Conservation (phyloP, 2,797 vertebrate genomes). For the Danio albolineatus region DNA sequence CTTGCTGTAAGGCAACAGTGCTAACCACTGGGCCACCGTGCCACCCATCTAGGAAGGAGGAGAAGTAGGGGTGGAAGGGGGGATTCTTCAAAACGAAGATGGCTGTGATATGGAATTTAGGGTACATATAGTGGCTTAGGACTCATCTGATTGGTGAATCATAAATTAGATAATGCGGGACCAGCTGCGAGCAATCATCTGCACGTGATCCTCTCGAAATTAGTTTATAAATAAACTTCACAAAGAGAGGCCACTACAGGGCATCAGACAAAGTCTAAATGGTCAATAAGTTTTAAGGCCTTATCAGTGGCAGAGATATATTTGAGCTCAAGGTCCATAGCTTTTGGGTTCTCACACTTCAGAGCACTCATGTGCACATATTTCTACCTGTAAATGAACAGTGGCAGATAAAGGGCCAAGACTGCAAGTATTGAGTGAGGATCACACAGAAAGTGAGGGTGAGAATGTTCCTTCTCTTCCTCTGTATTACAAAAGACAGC, state of each 20-base stretch:
- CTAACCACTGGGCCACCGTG: too few relatives aligned
- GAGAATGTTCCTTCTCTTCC: constrained; percentile 1
- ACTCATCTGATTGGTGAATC: too few relatives aligned
- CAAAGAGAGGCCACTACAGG: background rate
- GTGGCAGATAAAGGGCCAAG: constrained; percentile 60
- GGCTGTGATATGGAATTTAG: too few relatives aligned
- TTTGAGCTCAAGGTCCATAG: constrained; percentile 51
- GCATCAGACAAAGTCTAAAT: background rate
- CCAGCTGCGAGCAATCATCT: too few relatives aligned
- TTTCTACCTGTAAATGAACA: constrained; percentile 59
- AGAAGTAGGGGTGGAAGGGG: too few relatives aligned
- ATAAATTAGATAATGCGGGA: too few relatives aligned
- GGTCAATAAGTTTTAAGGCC: constrained; percentile 20
- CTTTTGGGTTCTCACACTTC: constrained; percentile 9
- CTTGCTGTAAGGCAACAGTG: too few relatives aligned
- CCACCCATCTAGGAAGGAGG: too few relatives aligned
- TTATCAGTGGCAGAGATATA: constrained; percentile 52
- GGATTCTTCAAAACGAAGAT: too few relatives aligned
- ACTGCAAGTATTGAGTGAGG: background rate
- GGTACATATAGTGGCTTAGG: too few relatives aligned
- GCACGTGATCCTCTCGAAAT: too few relatives aligned
- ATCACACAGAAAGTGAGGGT: background rate
- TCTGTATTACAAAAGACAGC: constrained; percentile 9
- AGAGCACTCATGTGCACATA: constrained; percentile 16
- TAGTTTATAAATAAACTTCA: too few relatives aligned